These are phyloP conservation scores for Epistrophella euchroma DNA, from an alignment of 2,888 invertebrate genomes.

Conservation along the genomic window DNA sequence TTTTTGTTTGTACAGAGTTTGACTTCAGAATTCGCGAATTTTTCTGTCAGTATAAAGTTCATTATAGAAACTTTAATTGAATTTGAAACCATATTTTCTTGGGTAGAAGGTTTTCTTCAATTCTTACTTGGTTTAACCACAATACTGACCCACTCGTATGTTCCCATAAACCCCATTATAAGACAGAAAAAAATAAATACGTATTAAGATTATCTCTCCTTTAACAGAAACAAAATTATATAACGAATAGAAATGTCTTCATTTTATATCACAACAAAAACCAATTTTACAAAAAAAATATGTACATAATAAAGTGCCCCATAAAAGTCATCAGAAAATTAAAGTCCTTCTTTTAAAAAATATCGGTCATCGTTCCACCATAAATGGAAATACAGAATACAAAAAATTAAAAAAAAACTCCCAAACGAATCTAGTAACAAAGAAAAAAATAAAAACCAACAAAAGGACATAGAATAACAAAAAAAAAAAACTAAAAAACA, in stretches of 20 bases:
- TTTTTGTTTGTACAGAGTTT: too few relatives aligned
- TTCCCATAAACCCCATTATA: neutral
- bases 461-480: neutral
- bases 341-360: slow-evolving; percentile 44
- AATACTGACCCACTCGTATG: too few relatives aligned
- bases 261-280: neutral
- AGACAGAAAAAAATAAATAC: neutral
- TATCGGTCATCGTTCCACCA: slow-evolving; percentile 49
- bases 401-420: neutral
- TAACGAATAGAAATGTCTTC: neutral
- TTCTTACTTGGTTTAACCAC: too few relatives aligned
- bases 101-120: too few relatives aligned
- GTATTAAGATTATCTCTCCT: slow-evolving; percentile 6
- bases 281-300: neutral
- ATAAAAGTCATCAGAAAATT: slow-evolving; percentile 54
- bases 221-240: neutral
- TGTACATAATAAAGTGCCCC: slow-evolving; percentile 1
- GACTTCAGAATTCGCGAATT: too few relatives aligned
- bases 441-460: slow-evolving; percentile 3
- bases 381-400: slow-evolving; percentile 9
- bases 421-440: neutral
- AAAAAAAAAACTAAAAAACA: slow-evolving; percentile 46
- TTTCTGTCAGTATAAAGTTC: too few relatives aligned
- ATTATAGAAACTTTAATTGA: too few relatives aligned
- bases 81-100: too few relatives aligned